Evolutionary conservation across 2,797 vertebrate genomes (phyloP).

Genomic region (Huso huso): DNA sequence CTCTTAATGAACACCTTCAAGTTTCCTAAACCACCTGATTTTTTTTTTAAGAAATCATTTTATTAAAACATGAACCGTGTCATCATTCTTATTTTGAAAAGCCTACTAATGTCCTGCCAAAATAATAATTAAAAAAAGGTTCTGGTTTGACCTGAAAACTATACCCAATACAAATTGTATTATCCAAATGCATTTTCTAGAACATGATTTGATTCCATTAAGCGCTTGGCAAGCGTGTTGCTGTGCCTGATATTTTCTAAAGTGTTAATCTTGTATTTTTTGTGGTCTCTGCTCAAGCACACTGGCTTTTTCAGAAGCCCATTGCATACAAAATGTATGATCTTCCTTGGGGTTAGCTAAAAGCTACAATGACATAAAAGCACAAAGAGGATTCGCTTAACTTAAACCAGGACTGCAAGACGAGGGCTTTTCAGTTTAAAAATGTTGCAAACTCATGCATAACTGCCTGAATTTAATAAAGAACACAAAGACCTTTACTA

Average conservation of each 20-base stretch:
- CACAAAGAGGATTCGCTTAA: neutral
- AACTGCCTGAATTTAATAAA: too few species aligned
- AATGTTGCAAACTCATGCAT: too few species aligned
- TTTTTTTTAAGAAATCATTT: too few species aligned
- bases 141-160: too few species aligned
- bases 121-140: too few species aligned
- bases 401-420: neutral
- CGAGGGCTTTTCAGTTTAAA: neutral
- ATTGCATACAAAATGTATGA: constrained; percentile 1
- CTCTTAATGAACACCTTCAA: neutral
- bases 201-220: neutral
- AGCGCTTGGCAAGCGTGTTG: neutral
- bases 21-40: neutral
- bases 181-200: neutral
- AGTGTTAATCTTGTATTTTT: neutral
- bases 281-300: neutral
- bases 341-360: neutral
- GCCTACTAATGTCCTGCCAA: too few species aligned
- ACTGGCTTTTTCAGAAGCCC: neutral
- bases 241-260: neutral
- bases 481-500: too few species aligned
- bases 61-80: neutral
- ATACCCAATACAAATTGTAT: too few species aligned
- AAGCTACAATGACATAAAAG: neutral
- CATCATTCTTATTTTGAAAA: neutral